Percentiles rank a stretch among this genome's conserved stretches.
These are phyloP conservation scores for Dinomys branickii DNA, from an alignment of 2,113 vertebrate species.

Conservation along the genomic window DNA sequence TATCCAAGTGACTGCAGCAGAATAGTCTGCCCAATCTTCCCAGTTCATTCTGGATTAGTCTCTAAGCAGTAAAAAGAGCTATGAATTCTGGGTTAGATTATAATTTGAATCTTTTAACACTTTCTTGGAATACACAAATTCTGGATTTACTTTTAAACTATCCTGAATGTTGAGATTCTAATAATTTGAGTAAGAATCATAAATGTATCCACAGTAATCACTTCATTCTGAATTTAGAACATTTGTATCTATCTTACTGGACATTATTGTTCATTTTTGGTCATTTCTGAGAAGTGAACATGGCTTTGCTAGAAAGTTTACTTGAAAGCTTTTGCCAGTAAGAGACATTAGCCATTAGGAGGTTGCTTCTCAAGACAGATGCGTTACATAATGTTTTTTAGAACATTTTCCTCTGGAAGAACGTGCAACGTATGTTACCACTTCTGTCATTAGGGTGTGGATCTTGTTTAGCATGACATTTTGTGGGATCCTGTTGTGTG, in stretches of 20 bases:
- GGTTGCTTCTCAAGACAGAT: slow-evolving; percentile 29
- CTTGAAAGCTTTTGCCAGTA: slow-evolving; percentile 34
- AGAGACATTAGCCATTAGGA: slow-evolving; percentile 22
- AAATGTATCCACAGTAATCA: not conserved
- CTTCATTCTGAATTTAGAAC: slow-evolving; percentile 42
- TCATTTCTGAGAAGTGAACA: slow-evolving; percentile 42
- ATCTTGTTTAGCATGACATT: slow-evolving; percentile 77
- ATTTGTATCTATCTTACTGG: not conserved
- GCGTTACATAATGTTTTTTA: slow-evolving; percentile 6
- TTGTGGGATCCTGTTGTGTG: slow-evolving; percentile 80
- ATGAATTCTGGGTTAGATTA: not conserved
- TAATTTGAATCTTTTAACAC: not conserved
- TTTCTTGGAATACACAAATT: slow-evolving; percentile 6
- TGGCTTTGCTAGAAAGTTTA: slow-evolving; percentile 12
- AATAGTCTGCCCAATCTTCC: not conserved
- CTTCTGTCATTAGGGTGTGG: slow-evolving; percentile 73
- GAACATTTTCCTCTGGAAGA: slow-evolving; percentile 57
- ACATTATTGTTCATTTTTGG: not conserved
- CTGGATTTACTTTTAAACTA: slow-evolving; percentile 46
- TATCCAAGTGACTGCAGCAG: not conserved
- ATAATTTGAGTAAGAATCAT: slow-evolving; percentile 32
- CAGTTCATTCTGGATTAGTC: not conserved
- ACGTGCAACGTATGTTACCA: slow-evolving; percentile 69
- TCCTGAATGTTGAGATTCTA: not conserved
- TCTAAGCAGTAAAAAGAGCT: not conserved